A percentile compares a stretch with the other conserved stretches of the same genome.
These are phyloP conservation scores for Lottia scabra DNA, from an alignment of 2,888 invertebrate species.

Conservation along the genomic window DNA sequence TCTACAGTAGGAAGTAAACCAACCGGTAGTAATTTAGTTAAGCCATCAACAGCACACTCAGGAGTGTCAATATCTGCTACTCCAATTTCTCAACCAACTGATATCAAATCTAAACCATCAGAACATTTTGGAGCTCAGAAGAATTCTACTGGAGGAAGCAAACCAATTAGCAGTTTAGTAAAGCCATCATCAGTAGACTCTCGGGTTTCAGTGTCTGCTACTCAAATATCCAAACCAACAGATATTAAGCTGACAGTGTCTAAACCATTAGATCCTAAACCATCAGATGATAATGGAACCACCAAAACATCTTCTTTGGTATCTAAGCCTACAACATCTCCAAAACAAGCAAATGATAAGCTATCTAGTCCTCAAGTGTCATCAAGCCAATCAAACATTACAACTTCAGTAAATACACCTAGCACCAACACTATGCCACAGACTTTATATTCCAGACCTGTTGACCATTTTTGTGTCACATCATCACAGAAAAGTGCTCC, in stretches of 20 bases:
- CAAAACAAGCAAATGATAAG: background rate
- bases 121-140: no score
- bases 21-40: no score
- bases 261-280: background rate
- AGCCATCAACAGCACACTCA: no score
- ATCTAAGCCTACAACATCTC: background rate
- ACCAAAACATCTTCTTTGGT: background rate
- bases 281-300: background rate
- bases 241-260: background rate
- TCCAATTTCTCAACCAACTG: background rate
- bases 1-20: no score
- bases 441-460: background rate
- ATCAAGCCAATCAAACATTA: no score
- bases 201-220: background rate
- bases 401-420: background rate
- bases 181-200: no score
- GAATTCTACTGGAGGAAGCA: no score
- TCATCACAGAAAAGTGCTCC: background rate
- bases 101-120: background rate
- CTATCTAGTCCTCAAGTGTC: background rate
- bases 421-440: background rate
- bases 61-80: background rate
- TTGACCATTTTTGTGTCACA: background rate
- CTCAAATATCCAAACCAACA: background rate
- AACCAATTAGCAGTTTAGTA: no score